These are phyloP conservation scores for Resseliella maxima DNA, from an alignment of 2,888 invertebrate species.

Conservation along the genomic window DNA sequence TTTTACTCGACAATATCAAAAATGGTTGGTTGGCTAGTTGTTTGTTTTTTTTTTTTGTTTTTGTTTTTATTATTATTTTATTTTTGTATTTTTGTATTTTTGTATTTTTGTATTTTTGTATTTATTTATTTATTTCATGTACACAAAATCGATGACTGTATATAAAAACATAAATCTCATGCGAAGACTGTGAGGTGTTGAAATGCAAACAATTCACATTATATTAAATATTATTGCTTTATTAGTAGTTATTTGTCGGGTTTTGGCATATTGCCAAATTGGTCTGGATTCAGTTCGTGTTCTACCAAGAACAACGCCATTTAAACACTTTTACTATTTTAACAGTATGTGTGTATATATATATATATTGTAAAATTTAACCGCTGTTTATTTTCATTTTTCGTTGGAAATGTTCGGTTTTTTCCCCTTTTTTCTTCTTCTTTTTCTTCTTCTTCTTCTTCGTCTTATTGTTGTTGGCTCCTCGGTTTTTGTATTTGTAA, in stretches of 20 bases:
- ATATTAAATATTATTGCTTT: conserved; percentile 50
- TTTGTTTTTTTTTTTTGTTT: too few species aligned
- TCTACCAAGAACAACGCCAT: conserved; percentile 1
- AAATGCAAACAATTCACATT: conserved; percentile 46
- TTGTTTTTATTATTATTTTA: too few species aligned
- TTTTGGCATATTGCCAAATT: background rate
- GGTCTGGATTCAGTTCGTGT: background rate
- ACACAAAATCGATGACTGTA: conserved; percentile 40
- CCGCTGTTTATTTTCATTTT: too few species aligned
- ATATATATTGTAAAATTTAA: too few species aligned
- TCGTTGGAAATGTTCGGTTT: background rate
- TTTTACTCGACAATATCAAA: conserved; percentile 6
- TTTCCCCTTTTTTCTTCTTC: background rate
- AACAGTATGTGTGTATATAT: too few species aligned
- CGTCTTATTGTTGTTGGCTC: background rate
- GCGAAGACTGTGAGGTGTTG: background rate
- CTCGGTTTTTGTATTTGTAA: background rate
- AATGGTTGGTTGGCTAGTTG: too few species aligned
- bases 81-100: too few species aligned
- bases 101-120: too few species aligned
- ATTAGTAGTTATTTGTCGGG: conserved; percentile 36
- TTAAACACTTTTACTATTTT: background rate
- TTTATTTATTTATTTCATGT: too few species aligned
- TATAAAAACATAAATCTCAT: conserved; percentile 41
- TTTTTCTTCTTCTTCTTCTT: background rate